Base-by-base conservation (phyloP, 1,140 invertebrate genomes). In the Apis laboriosa region DNA sequence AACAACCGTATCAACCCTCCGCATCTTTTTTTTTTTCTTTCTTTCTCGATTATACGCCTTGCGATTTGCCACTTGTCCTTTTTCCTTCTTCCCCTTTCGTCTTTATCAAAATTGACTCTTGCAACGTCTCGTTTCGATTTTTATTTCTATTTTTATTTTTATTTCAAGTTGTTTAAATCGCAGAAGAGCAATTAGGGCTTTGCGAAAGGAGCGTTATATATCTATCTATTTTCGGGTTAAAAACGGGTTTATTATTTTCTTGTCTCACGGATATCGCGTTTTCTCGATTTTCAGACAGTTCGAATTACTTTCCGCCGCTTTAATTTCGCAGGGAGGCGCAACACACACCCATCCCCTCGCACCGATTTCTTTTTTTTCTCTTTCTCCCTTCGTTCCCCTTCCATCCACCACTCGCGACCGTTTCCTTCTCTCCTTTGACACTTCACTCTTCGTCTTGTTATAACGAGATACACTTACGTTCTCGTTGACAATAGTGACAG, bases 401-500 rank as follows among this genome's bases (percentile, higher is more conserved):
- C 60, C 19, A 13, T 71, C n/a, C n/a, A 2, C 43, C 60, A 21
- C 67, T 73, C 43, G 53, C 58, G 43, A 58, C 49, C 13, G 66
- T 71, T 71, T 55, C 49, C 55, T 17, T 43, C 17, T 19, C 21
- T 17, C 21, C 49, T n/a, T 68, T 21, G 66, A 43, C 34, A 19
- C 19, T 49, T 49, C 13, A 11, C 34, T 70, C 67, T 24, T 24
- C 19, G 19, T 5, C 77, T 80, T 77, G 55, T 77, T 82, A 60
- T 82, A 67, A 60, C 28, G 64, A 77, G 80, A 77, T 55, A 77
- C 74, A 61, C 74, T 75, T 51, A 12, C 34, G 70, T 17, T 75
- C 43, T 34, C 24, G 64, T 77, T 82, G 68, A 82, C 80, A 82
- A 82, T 77, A 77, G 73, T n/a, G 58, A 77, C 73, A 55, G 71